Conservation (phyloP, 1,140 invertebrate genomes). For the Drosophila pseudoobscura region DNA sequence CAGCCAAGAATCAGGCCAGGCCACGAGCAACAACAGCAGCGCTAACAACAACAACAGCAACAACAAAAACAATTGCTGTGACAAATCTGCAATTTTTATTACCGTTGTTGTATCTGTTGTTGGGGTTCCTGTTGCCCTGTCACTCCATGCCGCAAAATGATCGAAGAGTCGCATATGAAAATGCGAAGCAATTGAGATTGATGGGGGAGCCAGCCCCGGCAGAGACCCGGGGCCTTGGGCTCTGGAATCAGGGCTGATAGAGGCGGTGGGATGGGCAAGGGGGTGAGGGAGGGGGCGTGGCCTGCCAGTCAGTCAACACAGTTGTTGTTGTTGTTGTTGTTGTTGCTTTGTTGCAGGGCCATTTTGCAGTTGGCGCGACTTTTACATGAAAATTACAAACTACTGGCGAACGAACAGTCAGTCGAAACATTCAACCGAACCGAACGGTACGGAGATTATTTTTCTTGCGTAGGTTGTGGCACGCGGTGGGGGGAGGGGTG, state of each 20-base stretch:
- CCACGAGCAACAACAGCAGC: conserved; percentile 40
- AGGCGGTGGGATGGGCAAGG: conserved; percentile 42
- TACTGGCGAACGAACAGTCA: conserved; percentile 60
- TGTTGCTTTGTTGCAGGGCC: conserved; percentile 59
- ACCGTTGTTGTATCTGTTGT: conserved; percentile 49
- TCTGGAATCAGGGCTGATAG: conserved; percentile 30
- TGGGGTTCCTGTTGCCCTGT: conserved; percentile 60
- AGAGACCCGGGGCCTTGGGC: background rate
- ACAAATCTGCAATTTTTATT: conserved; percentile 81
- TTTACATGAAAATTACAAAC: conserved; percentile 82
- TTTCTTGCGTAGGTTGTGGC: conserved; percentile 62
- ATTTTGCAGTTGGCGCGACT: conserved; percentile 79
- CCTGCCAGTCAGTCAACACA: conserved; percentile 45
- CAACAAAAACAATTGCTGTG: conserved; percentile 68
- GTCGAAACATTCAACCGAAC: no score
- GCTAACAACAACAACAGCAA: conserved; percentile 35
- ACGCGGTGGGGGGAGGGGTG: background rate
- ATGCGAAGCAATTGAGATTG: conserved; percentile 82
- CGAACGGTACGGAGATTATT: conserved; percentile 18
- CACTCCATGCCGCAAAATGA: conserved; percentile 67
- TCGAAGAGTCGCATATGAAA: conserved; percentile 80
- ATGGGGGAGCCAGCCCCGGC: conserved; percentile 53
- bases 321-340: background rate
- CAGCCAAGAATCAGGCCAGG: conserved; percentile 63
- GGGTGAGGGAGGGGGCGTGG: conserved; percentile 42